Evolutionary conservation across 2,113 vertebrate genomes (phyloP).

Genomic region (Lichenostomus cassidix): DNA sequence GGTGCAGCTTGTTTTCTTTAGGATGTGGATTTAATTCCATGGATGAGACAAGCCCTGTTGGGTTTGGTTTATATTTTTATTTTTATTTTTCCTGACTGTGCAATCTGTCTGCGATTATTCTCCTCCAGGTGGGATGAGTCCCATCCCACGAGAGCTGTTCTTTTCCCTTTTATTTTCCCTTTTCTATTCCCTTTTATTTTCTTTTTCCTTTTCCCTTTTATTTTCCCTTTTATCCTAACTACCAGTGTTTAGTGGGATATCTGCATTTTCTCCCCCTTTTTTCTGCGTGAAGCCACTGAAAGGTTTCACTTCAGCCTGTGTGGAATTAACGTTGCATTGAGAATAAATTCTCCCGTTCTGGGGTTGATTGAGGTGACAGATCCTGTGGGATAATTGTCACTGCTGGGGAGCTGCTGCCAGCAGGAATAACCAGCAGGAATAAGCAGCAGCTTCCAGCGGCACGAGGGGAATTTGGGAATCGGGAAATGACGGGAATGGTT

Average conservation of each 20-base stretch:
- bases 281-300: not conserved
- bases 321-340: slow-evolving; percentile 25
- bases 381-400: not conserved
- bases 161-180: not conserved
- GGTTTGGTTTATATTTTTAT: too few species aligned
- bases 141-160: not conserved
- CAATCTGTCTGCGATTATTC: not conserved
- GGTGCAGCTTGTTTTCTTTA: not conserved
- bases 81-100: not conserved
- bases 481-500: not conserved
- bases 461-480: not conserved
- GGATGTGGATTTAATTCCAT: not conserved
- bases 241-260: not conserved
- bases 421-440: too few species aligned
- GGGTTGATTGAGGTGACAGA: not conserved
- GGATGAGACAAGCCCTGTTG: not conserved
- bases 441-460: not conserved
- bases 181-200: not conserved
- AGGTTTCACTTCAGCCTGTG: not conserved
- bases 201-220: not conserved
- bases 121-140: not conserved
- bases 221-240: slow-evolving; percentile 1
- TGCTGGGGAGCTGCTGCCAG: not conserved
- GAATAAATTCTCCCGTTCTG: not conserved
- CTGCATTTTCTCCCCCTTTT: not conserved